Conservation (phyloP, 2,797 vertebrate genomes). For the Sebastes baramenuke region DNA sequence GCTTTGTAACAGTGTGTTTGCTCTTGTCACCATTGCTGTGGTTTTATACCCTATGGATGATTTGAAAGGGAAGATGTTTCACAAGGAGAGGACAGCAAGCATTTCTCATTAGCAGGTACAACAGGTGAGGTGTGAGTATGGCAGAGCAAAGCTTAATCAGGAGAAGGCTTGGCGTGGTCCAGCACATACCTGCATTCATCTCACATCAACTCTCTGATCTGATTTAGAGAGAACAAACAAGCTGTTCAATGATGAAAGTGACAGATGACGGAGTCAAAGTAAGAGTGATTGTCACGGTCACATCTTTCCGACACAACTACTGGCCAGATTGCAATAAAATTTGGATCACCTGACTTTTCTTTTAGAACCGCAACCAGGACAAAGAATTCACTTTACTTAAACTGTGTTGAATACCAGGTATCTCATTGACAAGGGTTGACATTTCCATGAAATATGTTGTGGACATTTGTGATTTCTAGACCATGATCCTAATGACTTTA, state of each 20-base stretch:
- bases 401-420: too few relatives aligned
- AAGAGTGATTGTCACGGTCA: not conserved
- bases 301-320: not conserved
- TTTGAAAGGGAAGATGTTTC: conserved; percentile 24
- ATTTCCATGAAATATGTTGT: too few relatives aligned
- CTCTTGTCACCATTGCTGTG: conserved; percentile 16
- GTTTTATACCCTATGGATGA: conserved; percentile 25
- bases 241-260: not conserved
- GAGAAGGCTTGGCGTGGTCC: not conserved
- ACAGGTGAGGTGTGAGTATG: conserved; percentile 20
- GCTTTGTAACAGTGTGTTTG: conserved; percentile 12
- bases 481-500: too few relatives aligned
- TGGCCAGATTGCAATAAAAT: not conserved
- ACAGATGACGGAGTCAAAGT: not conserved
- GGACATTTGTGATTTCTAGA: too few relatives aligned
- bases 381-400: not conserved
- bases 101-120: conserved; percentile 31
- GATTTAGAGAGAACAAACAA: conserved; percentile 16
- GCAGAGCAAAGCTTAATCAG: not conserved
- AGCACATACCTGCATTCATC: conserved; percentile 10
- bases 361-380: not conserved
- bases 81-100: not conserved
- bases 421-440: too few relatives aligned
- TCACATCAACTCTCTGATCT: conserved; percentile 3
- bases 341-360: not conserved